Evolutionary conservation across 1,140 invertebrate genomes (phyloP).

Genomic region (Calosoma granatense): DNA sequence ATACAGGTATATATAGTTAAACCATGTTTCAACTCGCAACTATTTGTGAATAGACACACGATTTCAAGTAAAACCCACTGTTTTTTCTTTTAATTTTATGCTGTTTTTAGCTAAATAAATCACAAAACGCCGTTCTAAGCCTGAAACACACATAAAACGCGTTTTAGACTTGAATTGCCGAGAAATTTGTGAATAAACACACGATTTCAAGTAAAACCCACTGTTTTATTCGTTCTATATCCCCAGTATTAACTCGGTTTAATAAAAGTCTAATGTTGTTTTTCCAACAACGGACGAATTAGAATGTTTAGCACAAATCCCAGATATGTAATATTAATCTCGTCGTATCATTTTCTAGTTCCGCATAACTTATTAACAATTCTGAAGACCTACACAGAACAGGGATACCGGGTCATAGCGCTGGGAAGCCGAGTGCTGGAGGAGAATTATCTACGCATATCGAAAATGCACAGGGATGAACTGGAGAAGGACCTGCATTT

Average conservation of each 20-base stretch:
- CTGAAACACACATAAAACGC: too few relatives aligned
- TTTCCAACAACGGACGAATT: not conserved
- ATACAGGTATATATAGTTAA: slow-evolving; percentile 39
- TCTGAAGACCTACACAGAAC: slow-evolving; percentile 69
- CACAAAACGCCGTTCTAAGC: too few relatives aligned
- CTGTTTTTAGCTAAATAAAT: too few relatives aligned
- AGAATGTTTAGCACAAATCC: too few relatives aligned
- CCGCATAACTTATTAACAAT: slow-evolving; percentile 25
- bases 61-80: too few relatives aligned
- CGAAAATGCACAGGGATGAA: slow-evolving; percentile 61
- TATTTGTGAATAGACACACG: slow-evolving; percentile 31
- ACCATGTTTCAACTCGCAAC: too few relatives aligned
- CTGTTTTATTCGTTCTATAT: slow-evolving; percentile 57
- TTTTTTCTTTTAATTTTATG: too few relatives aligned
- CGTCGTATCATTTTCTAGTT: too few relatives aligned
- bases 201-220: too few relatives aligned
- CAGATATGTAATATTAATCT: too few relatives aligned
- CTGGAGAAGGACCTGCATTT: slow-evolving; percentile 79
- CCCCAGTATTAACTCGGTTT: slow-evolving; percentile 23
- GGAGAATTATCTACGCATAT: slow-evolving; percentile 49
- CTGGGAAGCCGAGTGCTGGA: slow-evolving; percentile 57
- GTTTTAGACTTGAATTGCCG: too few relatives aligned
- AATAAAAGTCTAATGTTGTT: not conserved
- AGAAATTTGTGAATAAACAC: too few relatives aligned
- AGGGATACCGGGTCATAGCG: slow-evolving; percentile 85